A percentile compares a stretch with the other conserved stretches of the same genome.
phyloP scores from a whole-genome alignment of 2,797 vertebrate genomes.

The Micropoecilia bifurca region DNA sequence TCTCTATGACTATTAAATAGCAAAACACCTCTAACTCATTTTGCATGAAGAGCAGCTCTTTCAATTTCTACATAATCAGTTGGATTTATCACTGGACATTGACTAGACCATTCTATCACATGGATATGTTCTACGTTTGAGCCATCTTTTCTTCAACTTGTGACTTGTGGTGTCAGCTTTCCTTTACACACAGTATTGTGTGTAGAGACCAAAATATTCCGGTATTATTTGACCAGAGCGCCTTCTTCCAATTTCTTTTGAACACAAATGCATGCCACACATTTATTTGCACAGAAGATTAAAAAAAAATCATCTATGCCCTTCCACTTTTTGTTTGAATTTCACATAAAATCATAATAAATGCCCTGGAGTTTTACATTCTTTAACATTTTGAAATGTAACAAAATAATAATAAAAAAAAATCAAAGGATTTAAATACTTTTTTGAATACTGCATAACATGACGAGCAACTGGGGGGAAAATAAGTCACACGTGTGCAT shows the following conservation, averaged over 20 bases:
- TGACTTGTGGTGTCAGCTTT: background rate
- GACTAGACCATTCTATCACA: background rate
- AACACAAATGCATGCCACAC: background rate
- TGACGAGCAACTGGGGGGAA: slow-evolving; percentile 10
- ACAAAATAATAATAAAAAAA: background rate
- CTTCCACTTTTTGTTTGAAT: background rate
- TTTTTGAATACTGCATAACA: background rate
- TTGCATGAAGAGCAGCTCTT: background rate
- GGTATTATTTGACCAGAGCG: background rate
- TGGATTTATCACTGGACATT: background rate
- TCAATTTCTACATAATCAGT: background rate
- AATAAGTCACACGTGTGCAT: background rate
- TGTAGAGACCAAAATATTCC: background rate
- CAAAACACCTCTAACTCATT: background rate
- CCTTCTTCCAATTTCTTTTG: background rate
- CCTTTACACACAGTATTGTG: background rate
- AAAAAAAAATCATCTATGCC: too few relatives aligned
- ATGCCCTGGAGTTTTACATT: background rate
- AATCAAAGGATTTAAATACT: background rate
- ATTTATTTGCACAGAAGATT: background rate
- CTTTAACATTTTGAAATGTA: background rate
- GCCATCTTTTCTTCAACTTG: background rate
- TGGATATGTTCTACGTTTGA: background rate
- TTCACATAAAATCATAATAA: background rate
- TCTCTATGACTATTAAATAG: background rate